Conservation (phyloP, 2,113 vertebrate genomes). For the Muntiacus reevesi region DNA sequence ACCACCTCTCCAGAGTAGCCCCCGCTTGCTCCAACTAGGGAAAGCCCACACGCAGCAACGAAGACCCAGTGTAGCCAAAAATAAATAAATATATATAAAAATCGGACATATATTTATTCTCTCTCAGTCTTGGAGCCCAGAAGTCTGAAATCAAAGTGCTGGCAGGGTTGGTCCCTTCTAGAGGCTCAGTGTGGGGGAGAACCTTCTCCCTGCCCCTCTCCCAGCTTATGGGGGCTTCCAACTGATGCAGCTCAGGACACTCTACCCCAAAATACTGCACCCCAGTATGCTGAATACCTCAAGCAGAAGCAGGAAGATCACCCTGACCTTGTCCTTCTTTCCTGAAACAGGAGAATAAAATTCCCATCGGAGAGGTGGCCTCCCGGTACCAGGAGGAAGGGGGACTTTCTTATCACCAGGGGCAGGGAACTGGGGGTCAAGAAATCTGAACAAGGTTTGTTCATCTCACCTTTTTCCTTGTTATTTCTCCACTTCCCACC, state of each 20-base stretch:
- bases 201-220: neutral
- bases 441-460: neutral
- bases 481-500: too few relatives aligned
- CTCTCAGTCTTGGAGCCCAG: neutral
- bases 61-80: neutral
- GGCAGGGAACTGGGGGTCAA: too few relatives aligned
- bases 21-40: neutral
- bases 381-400: neutral
- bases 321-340: neutral
- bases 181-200: neutral
- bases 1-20: neutral
- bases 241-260: neutral
- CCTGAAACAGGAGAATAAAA: neutral
- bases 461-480: neutral
- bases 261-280: neutral
- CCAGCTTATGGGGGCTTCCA: neutral
- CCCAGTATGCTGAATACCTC: neutral
- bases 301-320: neutral
- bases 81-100: neutral
- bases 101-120: neutral
- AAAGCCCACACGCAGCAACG: neutral
- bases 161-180: neutral
- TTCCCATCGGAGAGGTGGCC: neutral
- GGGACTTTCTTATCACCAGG: neutral
- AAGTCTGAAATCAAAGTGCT: neutral